Base-by-base conservation (phyloP, 2,797 vertebrate species). In the Aulostomus chinensis region DNA sequence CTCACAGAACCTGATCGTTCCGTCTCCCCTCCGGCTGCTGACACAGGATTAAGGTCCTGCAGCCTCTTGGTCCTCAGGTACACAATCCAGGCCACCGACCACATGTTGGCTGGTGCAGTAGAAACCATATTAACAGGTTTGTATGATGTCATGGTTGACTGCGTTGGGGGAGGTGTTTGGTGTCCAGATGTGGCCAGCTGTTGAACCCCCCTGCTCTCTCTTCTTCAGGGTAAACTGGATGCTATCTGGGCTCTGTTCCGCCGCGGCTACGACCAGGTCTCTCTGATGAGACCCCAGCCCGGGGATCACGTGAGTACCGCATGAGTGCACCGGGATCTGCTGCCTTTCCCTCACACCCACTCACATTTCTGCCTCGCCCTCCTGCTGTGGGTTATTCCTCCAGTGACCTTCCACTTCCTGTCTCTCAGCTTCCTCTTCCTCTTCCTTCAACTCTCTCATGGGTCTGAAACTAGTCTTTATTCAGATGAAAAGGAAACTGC, bases 241-340 rank as follows among this genome's bases (percentile, higher is more conserved):
- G 91, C 93, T 1, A 86, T 96, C 31, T 93, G 89, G 92, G 92
- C 92, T 65, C 88, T 94, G 81, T 91, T 93, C 76, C 92, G 92
- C 10, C 91, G 91, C 21, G 92, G 90, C 9, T 95, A 94, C 21
- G 91, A 94, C 81, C 95, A 95, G 71, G 89, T 94, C 22, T 94
- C 96, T 26, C 77, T 95, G 58, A 95, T 95, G 93, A 93, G 93
- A 65, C 94, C 92, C 1, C 94, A 93, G 43, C 91, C 92, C 5
- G 94, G 92, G 12, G 91, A 93, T 70, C 89, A 94, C 86, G 96
- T 98, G 83, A 93, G 91, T 90, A 37, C 17, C 42, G 34, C 55
- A 26, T 31, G 40, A 1, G 35, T 26, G 48, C 37, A 20, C 22
- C 8, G 6, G 22, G 18, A 30, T 36, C 40, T 35, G 2, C 24